These are phyloP conservation scores for Rambutsinella grinnellia DNA, from an alignment of 2,888 invertebrate genomes.

Conservation along the genomic window DNA sequence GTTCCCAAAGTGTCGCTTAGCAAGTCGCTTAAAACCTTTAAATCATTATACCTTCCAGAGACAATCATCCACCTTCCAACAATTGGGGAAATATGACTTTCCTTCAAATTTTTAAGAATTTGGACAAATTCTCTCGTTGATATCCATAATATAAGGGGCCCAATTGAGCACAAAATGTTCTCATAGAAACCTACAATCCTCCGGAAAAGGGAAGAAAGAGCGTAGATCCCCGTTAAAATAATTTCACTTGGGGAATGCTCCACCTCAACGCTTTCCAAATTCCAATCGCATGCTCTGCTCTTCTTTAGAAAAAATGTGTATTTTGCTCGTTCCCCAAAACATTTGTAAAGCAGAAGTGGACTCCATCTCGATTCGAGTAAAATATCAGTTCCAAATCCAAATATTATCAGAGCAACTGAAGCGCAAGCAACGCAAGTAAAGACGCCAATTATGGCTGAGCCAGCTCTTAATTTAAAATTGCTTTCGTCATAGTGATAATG, in stretches of 20 bases:
- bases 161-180: slow-evolving; percentile 10
- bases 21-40: slow-evolving; percentile 9
- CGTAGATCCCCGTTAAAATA: background rate
- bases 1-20: slow-evolving; percentile 18
- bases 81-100: too few species aligned
- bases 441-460: background rate
- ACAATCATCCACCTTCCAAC: background rate
- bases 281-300: background rate
- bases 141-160: slow-evolving; percentile 18
- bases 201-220: background rate
- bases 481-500: background rate
- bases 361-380: slow-evolving; percentile 14
- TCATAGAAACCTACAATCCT: slow-evolving; percentile 27
- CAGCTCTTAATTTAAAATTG: background rate
- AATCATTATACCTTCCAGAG: slow-evolving; percentile 1
- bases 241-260: background rate
- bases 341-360: slow-evolving; percentile 3
- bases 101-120: too few species aligned
- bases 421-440: background rate
- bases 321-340: slow-evolving; percentile 8
- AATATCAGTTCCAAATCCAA: slow-evolving; percentile 24
- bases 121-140: slow-evolving; percentile 11
- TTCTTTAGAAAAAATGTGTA: slow-evolving; percentile 7
- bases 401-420: background rate
- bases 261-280: background rate